Evolutionary conservation across 2,113 vertebrate genomes (phyloP), one percentile per base, ranked within the genome.

Genomic region (Sinosuthora webbiana): DNA sequence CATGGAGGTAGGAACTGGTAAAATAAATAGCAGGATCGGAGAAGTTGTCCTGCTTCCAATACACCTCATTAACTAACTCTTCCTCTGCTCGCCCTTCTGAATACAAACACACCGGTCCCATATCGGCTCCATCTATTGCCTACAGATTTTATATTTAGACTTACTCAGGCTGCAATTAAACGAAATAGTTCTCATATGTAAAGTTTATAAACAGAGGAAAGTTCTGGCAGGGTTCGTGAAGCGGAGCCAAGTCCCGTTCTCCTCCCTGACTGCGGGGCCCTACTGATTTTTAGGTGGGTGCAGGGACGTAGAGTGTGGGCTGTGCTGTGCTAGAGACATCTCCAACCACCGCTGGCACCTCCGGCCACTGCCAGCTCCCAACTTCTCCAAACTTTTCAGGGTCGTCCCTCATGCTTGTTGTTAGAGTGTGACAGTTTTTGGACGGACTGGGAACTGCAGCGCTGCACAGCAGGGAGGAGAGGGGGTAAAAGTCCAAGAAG

Each of bases 161-260:
- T 64, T 82, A 95, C 8, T 81, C 89, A 59, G 90, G 78, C 92
- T 87, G 93, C 93, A 96, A 97, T 96, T 95, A 96, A 90, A 77
- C 57, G 5, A 95, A 97, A 97, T 89, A 94, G 95, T 81, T 97
- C 94, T 94, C 90, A 94, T 94, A 94, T 94, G 87, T 77, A 87
- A 94, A 87, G 87, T 95, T 97, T 88, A 87, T 94, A 95, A 95
- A 95, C 91, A 91, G 77, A 96, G 86, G 63, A 69, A 92, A 90
- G 87, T 96, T 96, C 90, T 93, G 89, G 82, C 93, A 70, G 93
- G 69, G 23, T 44, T 84, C 44, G 74, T 22, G 67, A 93, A 78
- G 90, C 6, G 1, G 13, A 64, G 93, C 95, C 96, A 95, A 83
- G 75, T 52, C 86, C 93, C 5, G 6, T 10, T 94, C 70, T 87